A percentile compares a stretch with the other conserved stretches of the same genome.
Conservation (phyloP, 2,113 vertebrate genomes). For the Microcebus griseorufus region DNA sequence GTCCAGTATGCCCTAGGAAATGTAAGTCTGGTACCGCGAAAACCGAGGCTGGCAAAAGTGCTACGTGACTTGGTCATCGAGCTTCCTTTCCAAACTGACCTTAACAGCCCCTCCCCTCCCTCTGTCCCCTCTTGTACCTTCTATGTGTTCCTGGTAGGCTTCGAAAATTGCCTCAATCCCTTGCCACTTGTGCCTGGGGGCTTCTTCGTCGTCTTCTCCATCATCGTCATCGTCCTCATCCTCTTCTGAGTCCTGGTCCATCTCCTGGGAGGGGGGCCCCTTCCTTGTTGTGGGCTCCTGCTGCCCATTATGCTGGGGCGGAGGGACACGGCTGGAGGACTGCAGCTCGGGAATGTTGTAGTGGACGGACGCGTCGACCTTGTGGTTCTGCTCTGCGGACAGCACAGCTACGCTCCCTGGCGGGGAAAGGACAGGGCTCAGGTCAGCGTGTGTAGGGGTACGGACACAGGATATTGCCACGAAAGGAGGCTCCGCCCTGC, state of each 20-base stretch:
- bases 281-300: conserved; percentile 85
- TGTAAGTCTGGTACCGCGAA: accelerated
- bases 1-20: not conserved
- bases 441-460: not conserved
- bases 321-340: conserved; percentile 81
- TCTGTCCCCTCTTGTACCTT: conserved; percentile 85
- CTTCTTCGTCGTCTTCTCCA: conserved; percentile 84
- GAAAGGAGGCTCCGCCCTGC: not conserved
- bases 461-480: not conserved
- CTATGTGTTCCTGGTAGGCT: conserved; percentile 98
- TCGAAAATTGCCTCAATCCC: conserved; percentile 98
- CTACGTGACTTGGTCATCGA: accelerated
- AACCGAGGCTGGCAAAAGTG: too few relatives aligned
- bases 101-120: accelerated
- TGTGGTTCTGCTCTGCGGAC: conserved; percentile 92
- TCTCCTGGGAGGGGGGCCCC: conserved; percentile 80
- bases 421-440: not conserved
- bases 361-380: conserved; percentile 93
- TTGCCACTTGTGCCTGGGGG: conserved; percentile 91
- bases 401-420: conserved; percentile 85
- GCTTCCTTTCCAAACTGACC: not conserved
- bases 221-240: conserved; percentile 85
- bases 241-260: conserved; percentile 88
- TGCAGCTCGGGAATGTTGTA: conserved; percentile 99
- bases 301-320: conserved; percentile 91